phyloP scores from a whole-genome alignment of 2,797 vertebrate species.

The Peromyscus eremicus region DNA sequence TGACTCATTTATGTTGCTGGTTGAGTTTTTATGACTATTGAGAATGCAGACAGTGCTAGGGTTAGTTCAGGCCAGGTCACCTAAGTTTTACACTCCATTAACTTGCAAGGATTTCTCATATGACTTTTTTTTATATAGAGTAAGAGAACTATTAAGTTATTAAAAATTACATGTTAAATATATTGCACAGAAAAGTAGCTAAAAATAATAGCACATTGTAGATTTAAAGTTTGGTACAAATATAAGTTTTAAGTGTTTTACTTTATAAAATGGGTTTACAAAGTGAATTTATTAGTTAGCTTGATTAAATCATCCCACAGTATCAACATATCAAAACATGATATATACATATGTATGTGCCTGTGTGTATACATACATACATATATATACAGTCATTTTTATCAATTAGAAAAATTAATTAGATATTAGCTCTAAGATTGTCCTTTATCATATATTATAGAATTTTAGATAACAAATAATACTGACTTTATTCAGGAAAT shows the following conservation, averaged over 20 bases:
- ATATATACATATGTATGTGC: not conserved
- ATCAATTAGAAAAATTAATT: slow-evolving; percentile 36
- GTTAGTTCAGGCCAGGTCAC: slow-evolving; percentile 55
- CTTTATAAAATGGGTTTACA: not conserved
- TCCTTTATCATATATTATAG: not conserved
- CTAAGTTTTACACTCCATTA: slow-evolving; percentile 74
- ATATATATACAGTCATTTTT: not conserved
- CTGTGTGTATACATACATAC: not conserved
- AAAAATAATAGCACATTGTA: not conserved
- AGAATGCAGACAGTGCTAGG: slow-evolving; percentile 51
- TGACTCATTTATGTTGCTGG: slow-evolving; percentile 67
- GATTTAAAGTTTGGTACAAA: slow-evolving; percentile 36
- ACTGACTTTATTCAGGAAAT: slow-evolving; percentile 34
- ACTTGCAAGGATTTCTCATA: slow-evolving; percentile 74
- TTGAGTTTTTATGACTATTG: slow-evolving; percentile 70
- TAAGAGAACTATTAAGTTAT: slow-evolving; percentile 62
- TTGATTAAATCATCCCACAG: not conserved
- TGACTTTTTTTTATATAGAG: slow-evolving; percentile 74
- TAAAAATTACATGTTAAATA: slow-evolving; percentile 64
- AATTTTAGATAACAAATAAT: slow-evolving; percentile 44
- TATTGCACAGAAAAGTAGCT: slow-evolving; percentile 13
- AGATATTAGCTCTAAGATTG: slow-evolving; percentile 46
- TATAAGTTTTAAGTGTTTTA: slow-evolving; percentile 30
- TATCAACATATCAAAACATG: not conserved
- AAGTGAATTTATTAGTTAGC: not conserved